Evolutionary conservation across 2,797 vertebrate genomes (phyloP).

Genomic region (Ptychobarbus kaznakovi): DNA sequence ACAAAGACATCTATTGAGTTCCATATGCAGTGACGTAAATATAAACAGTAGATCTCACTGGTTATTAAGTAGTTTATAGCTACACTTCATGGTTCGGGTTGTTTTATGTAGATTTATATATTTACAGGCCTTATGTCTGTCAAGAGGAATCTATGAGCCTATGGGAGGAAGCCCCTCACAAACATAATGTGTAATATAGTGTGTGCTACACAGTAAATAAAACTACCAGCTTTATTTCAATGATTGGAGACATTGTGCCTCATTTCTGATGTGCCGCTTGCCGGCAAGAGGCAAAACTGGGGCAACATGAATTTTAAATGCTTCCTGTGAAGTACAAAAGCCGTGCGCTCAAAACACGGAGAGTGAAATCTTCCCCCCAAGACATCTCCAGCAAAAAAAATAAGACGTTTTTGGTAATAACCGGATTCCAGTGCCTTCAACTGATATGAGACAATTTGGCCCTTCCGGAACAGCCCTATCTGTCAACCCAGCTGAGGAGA

Average conservation of each 20-base stretch:
- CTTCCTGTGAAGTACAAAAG: slow-evolving; percentile 61
- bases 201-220: slow-evolving; percentile 8
- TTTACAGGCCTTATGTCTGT: background rate
- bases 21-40: background rate
- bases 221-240: slow-evolving; percentile 9
- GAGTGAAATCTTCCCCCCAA: slow-evolving; percentile 51
- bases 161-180: background rate
- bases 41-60: background rate
- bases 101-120: background rate
- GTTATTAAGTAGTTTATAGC: background rate
- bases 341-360: slow-evolving; percentile 47
- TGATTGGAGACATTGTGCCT: slow-evolving; percentile 25
- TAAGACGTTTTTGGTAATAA: slow-evolving; percentile 45
- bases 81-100: background rate
- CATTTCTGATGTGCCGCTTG: slow-evolving; percentile 42
- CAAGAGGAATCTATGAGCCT: slow-evolving; percentile 9
- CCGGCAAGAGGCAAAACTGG: slow-evolving; percentile 56
- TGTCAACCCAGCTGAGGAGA: slow-evolving; percentile 15
- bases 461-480: slow-evolving; percentile 28
- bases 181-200: slow-evolving; percentile 8
- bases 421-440: slow-evolving; percentile 43
- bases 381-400: slow-evolving; percentile 48
- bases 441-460: slow-evolving; percentile 46
- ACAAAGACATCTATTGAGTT: background rate
- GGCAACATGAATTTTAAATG: slow-evolving; percentile 67